Percentiles rank a stretch among this genome's conserved stretches.
These are phyloP conservation scores for Dryobotodes eremita DNA, from an alignment of 2,888 invertebrate species.

Conservation along the genomic window DNA sequence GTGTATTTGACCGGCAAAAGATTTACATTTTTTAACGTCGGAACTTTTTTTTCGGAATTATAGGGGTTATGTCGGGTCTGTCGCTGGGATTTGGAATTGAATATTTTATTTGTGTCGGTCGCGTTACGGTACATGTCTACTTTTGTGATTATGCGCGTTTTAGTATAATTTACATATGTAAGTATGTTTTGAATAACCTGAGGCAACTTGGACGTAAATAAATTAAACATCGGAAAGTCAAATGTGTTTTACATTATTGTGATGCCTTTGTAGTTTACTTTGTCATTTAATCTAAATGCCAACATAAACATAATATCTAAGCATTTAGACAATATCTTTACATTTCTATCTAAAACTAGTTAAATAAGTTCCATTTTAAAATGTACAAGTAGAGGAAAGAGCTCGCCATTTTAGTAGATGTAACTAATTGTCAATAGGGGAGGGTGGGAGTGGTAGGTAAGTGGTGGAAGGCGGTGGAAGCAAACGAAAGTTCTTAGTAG, in stretches of 20 bases:
- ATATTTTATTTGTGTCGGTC: conserved; percentile 70
- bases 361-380: conserved; percentile 29
- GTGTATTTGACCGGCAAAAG: conserved; percentile 82
- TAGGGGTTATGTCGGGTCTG: conserved; percentile 69
- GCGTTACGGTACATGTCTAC: conserved; percentile 61
- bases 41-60: conserved; percentile 68
- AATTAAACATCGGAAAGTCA: conserved; percentile 41
- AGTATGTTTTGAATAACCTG: conserved; percentile 62
- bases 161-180: conserved; percentile 65
- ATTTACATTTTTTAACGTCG: conserved; percentile 77
- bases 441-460: conserved; percentile 56
- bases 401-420: conserved; percentile 46
- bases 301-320: conserved; percentile 9
- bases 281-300: conserved; percentile 32
- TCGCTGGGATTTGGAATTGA: conserved; percentile 71
- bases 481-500: conserved; percentile 82
- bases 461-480: conserved; percentile 70
- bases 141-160: conserved; percentile 67
- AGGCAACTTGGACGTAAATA: conserved; percentile 57
- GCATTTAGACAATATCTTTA: background rate
- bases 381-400: conserved; percentile 9
- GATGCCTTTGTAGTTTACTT: conserved; percentile 41
- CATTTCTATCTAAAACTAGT: conserved; percentile 22
- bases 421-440: conserved; percentile 63
- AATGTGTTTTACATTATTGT: conserved; percentile 53